Percentiles rank a stretch among this genome's conserved stretches.
Conservation (phyloP, 2,797 vertebrate genomes). For the Otolemur crassicaudatus region DNA sequence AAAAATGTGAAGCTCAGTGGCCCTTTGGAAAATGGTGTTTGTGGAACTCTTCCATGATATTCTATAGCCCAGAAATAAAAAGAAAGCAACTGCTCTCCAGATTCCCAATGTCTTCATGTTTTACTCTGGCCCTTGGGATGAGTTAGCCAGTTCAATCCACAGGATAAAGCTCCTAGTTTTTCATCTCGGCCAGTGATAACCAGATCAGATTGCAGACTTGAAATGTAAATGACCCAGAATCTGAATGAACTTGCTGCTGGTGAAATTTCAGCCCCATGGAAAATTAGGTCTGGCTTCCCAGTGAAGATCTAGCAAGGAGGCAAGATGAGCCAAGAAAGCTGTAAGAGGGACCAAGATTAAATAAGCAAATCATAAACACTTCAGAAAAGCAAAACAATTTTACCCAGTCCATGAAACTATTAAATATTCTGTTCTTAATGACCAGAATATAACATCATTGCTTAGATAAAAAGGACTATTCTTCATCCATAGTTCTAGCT, state of each 20-base stretch:
- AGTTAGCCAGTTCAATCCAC: neutral
- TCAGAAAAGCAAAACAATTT: constrained; percentile 60
- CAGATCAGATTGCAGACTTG: constrained; percentile 68
- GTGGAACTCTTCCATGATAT: neutral
- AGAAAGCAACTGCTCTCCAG: neutral
- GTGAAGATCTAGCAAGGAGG: constrained; percentile 25
- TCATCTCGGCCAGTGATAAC: constrained; percentile 52
- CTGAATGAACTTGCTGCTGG: constrained; percentile 55
- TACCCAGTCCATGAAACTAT: neutral
- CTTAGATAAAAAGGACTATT: constrained; percentile 64
- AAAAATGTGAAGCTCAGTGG: neutral
- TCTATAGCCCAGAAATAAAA: constrained; percentile 30
- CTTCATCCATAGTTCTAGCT: constrained; percentile 40
- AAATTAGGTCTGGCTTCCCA: constrained; percentile 60
- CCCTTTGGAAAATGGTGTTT: constrained; percentile 33
- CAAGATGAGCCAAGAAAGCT: constrained; percentile 27
- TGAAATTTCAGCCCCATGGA: constrained; percentile 72
- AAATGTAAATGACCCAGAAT: constrained; percentile 72
- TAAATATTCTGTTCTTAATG: constrained; percentile 62
- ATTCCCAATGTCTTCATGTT: neutral
- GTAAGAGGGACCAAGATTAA: constrained; percentile 59
- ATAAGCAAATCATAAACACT: constrained; percentile 70
- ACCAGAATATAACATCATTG: constrained; percentile 30
- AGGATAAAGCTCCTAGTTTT: constrained; percentile 62
- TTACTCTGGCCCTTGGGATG: neutral